These are phyloP conservation scores for Ceratosolen fusciceps DNA, from an alignment of 1,140 invertebrate species.

Conservation along the genomic window DNA sequence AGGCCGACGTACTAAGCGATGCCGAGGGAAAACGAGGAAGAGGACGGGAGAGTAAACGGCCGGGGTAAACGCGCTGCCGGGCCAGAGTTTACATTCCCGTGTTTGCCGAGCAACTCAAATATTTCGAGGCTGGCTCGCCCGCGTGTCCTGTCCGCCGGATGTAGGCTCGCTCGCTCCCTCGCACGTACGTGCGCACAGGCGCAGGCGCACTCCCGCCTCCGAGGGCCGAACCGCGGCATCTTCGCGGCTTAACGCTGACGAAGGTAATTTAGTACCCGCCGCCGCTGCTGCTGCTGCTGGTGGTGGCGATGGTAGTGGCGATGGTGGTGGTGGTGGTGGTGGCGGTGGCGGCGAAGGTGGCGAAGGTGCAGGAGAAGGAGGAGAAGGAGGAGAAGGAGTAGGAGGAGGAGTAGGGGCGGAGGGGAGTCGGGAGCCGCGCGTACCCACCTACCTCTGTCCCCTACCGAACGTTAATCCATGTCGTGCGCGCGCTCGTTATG, in stretches of 20 bases:
- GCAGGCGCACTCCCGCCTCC: no score
- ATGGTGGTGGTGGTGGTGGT: no score
- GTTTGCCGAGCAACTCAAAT: slow-evolving; percentile 71
- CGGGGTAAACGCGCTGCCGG: slow-evolving; percentile 61
- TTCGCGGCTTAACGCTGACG: not conserved
- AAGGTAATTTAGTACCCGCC: no score
- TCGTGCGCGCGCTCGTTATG: not conserved
- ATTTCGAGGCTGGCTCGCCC: slow-evolving; percentile 65
- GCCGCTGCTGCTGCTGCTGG: no score
- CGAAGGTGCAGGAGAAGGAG: no score
- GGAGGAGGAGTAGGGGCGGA: no score
- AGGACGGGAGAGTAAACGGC: slow-evolving; percentile 68
- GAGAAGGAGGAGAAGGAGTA: no score
- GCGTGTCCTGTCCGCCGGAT: slow-evolving; percentile 58
- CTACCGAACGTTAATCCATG: not conserved
- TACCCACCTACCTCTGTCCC: not conserved
- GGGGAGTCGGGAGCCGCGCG: no score
- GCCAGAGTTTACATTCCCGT: slow-evolving; percentile 70
- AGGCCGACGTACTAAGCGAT: not conserved
- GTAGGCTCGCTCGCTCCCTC: slow-evolving; percentile 50
- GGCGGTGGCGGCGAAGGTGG: no score
- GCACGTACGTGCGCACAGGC: not conserved
- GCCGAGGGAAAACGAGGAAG: slow-evolving; percentile 49
- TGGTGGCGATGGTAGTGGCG: no score
- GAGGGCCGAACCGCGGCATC: slow-evolving; percentile 13